These are phyloP conservation scores for Pterophyllum scalare DNA, from an alignment of 2,113 vertebrate species.

Conservation along the genomic window DNA sequence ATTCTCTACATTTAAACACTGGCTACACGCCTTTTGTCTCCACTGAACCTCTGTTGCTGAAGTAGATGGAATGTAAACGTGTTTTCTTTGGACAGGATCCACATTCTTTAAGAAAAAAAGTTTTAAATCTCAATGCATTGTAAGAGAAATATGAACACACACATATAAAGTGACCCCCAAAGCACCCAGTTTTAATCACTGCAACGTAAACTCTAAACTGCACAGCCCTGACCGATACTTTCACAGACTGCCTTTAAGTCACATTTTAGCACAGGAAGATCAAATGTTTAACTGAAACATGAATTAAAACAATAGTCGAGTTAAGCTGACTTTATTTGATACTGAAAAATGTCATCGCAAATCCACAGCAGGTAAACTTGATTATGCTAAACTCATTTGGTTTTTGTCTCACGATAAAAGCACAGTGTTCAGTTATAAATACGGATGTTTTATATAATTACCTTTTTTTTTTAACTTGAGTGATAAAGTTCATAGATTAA, in stretches of 20 bases:
- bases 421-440: neutral
- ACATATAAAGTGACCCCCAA: neutral
- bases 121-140: neutral
- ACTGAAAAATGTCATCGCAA: too few relatives aligned
- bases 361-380: too few relatives aligned
- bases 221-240: too few relatives aligned
- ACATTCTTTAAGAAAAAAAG: neutral
- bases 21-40: constrained; percentile 57
- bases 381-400: too few relatives aligned
- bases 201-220: neutral
- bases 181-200: too few relatives aligned
- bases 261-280: neutral
- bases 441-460: neutral
- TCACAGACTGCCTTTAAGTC: too few relatives aligned
- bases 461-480: too few relatives aligned
- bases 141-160: neutral
- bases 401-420: neutral
- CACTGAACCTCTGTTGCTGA: constrained; percentile 39
- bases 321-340: too few relatives aligned
- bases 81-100: constrained; percentile 2
- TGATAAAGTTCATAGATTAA: neutral
- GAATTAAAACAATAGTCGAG: too few relatives aligned
- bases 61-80: constrained; percentile 42
- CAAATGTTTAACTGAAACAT: neutral
- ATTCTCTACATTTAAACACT: constrained; percentile 55